These are phyloP conservation scores for Drosophila austrosaltans DNA, from an alignment of 2,888 invertebrate species.

Conservation along the genomic window DNA sequence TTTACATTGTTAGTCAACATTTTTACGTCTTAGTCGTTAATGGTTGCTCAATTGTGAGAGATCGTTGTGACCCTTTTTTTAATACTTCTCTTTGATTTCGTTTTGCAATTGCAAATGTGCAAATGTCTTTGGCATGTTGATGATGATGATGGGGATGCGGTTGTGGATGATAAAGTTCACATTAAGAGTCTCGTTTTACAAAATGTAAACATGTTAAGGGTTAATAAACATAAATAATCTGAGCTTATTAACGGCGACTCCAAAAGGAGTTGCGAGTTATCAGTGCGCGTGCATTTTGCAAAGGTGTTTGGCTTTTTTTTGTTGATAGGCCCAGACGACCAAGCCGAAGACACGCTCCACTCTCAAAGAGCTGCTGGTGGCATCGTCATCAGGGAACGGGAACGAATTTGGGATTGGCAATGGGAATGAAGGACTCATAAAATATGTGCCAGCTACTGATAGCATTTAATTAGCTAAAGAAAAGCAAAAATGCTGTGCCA, in stretches of 20 bases:
- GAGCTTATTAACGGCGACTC: constrained; percentile 74
- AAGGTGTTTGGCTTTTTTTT: constrained; percentile 79
- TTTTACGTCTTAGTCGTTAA: not conserved
- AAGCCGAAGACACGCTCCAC: constrained; percentile 37
- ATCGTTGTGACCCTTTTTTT: not conserved
- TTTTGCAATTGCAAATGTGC: not conserved
- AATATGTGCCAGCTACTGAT: constrained; percentile 71
- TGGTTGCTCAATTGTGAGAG: not conserved
- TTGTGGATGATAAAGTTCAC: constrained; percentile 81
- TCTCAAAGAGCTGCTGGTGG: constrained; percentile 43
- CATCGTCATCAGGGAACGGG: constrained; percentile 16
- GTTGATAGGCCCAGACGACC: constrained; percentile 56
- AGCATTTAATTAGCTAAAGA: constrained; percentile 69
- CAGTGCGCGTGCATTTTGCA: constrained; percentile 81
- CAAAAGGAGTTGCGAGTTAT: constrained; percentile 54
- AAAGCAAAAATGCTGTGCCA: not conserved
- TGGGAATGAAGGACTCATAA: constrained; percentile 53
- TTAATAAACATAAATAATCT: constrained; percentile 83
- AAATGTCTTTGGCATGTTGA: not conserved
- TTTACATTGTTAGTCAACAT: not conserved
- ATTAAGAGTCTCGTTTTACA: constrained; percentile 83
- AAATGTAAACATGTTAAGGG: constrained; percentile 82
- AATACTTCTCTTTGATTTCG: not conserved
- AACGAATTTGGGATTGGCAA: constrained; percentile 23
- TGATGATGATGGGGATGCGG: not conserved